Base-by-base conservation (phyloP, 2,113 vertebrate genomes). In the Isichthys henryi region DNA sequence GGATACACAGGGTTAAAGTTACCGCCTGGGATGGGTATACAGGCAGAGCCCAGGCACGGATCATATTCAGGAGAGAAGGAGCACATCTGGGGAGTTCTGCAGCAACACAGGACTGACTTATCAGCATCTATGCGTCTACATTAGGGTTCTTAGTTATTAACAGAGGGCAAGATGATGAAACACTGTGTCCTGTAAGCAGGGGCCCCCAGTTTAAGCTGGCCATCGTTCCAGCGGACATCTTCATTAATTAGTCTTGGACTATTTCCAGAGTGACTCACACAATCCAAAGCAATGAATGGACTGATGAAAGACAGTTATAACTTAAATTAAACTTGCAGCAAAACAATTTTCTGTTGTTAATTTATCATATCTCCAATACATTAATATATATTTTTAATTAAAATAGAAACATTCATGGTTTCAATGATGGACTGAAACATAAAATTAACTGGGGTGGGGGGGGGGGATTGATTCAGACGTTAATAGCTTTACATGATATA, bases 1-100 rank as follows among this genome's bases (percentile, higher is more conserved):
- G n/a, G 53, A 91, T 89, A 93, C 3, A 91, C 82, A 88, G 62
- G 62, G 62, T 70, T 70, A 86, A n/a, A 5, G n/a, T 17, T 27
- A 86, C 46, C 13, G 48, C 45, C 23, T 9, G 45, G n/a, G n/a
- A 27, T 86, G 74, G 70, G 3, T 31, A 74, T 35, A 31, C 27
- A 70, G 56, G 56, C 56, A 10, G 23, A 1, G 19, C 19, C 53
- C 53, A 23, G 21, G 56, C 56, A 21, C 21, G 23, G 58, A 13
- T 31, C 62, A 31, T 62, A 62, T 70, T 70, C 62, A 70, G 62
- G 8, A 70, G 74, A 39, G 17, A 1, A 80, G 74, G 13, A 19
- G 35, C 35, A 80, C 31, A 80, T 80, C 35, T 80, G 35, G 74
- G 35, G 10, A 27, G n/a, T 27, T 31, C 9, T 13, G 62, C 5